Evolutionary conservation across 2,888 invertebrate genomes (phyloP), one percentile per base, ranked within the genome.

Genomic region (Chrysolina americana): DNA sequence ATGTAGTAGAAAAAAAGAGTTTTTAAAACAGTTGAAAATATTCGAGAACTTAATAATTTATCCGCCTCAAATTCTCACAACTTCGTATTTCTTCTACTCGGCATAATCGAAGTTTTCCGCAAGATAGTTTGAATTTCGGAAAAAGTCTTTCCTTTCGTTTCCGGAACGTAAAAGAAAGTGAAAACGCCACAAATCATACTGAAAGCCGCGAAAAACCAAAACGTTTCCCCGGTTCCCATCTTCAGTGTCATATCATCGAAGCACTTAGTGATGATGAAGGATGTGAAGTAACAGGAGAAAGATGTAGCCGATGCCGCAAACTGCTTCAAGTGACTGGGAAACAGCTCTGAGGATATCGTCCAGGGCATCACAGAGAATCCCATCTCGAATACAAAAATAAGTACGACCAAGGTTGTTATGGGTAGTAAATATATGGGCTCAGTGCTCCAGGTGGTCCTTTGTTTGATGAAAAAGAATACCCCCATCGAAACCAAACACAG

Each of bases 131-230:
- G 94, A 76, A 97, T 97, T 88, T 97, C 93, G 82, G 93, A 92
- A 81, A 97, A 91, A 81, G 94, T 94, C 89, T 95, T 94, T 28
- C 96, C 96, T 88, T 95, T 96, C 0, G 97, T 97, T 89, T 97
- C 97, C 5, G 96, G 96, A n/a, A 97, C 91, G 68, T 96, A 91
- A 53, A 94, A 83, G 80, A 93, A 90, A 0, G 93, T 92, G 88
- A 96, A 97, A 85, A 94, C 89, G 86, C 93, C 93, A 0, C 92
- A 89, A 0, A 90, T 17, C 0, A 90, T 81, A 56, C 78, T 78
- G 82, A 89, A 91, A 0, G 85, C 87, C 4, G 91, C 92, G 85
- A 94, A 95, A 41, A 94, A 87, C 91, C 94, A 94, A 88, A 94
- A 95, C 0, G 93, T 92, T 0, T 89, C 90, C 80, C 91, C 90